Evolutionary conservation across 2,888 invertebrate species (phyloP), one percentile per base, ranked within the genome.

Genomic region (Brachynemurus nebulosus): DNA sequence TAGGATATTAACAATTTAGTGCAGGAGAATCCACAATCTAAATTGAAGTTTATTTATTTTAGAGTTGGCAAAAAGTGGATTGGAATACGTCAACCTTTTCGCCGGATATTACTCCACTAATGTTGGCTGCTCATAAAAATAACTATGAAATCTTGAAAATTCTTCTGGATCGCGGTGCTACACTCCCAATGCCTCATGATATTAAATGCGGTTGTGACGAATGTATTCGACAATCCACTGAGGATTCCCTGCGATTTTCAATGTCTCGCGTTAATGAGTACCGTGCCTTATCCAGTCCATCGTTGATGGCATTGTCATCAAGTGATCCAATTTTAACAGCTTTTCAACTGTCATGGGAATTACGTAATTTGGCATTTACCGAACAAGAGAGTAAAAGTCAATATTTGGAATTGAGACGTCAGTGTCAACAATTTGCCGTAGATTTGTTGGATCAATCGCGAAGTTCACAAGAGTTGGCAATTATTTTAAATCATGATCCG

Each of bases 141-240:
- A 95, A 95, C 68, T 95, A 93, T 59, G 95, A 95, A 68, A 95
- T 95, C 55, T 73, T 96, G 52, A 95, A 95, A 66, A 78, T 96
- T 44, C 69, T 96, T 16, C 68, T 96, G 45, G 95, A 95, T 61
- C 72, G 95, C 41, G 93, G 95, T 16, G 92, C 92, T 5, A 86
- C 88, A 2, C 72, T 95, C 43, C 90, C 90, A 1, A 82, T 86
- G 71, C 90, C 90, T 18, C 90, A 90, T 59, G 89, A 89, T 54
- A 80, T 89, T 53, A 76, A 75, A 54, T 96, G 96, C 61, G 86
- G 85, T 40, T 96, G 96, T 62, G 83, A 83, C 20, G 86, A 86
- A 44, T 96, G 96, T 59, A 77, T 90, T 47, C 72, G 74, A 17
- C 69, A 78, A 30, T 79, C 81, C 0, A 69, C 76, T 5, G 83